Conservation (phyloP, 1,140 invertebrate genomes). For the Neodiprion fabricii region DNA sequence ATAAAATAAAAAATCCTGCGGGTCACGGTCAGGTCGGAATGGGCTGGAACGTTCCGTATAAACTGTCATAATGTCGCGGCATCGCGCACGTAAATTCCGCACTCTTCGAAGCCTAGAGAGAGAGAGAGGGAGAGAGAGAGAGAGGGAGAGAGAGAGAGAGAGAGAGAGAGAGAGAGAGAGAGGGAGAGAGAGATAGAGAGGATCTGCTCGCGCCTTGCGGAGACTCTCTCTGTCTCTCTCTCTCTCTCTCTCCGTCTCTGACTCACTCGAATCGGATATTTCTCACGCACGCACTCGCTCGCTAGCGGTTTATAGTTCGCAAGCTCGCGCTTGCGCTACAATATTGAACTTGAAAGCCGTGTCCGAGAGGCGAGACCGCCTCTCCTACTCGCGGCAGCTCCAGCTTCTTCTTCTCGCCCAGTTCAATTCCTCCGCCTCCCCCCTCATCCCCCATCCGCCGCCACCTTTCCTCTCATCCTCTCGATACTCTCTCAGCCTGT, state of each 20-base stretch:
- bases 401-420: slow-evolving; percentile 10
- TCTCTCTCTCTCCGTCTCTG: not conserved
- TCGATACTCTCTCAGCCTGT: too few species aligned
- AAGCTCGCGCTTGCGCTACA: slow-evolving; percentile 38
- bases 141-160: not conserved
- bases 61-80: too few species aligned
- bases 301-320: not conserved
- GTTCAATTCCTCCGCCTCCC: not conserved
- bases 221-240: not conserved
- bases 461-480: not conserved
- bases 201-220: too few species aligned
- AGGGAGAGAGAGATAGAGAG: not conserved
- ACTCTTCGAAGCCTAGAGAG: too few species aligned
- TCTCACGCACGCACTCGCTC: not conserved
- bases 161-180: not conserved
- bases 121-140: not conserved
- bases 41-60: too few species aligned
- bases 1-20: too few species aligned
- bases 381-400: too few species aligned
- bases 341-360: slow-evolving; percentile 36
- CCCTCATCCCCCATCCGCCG: not conserved
- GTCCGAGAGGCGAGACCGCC: slow-evolving; percentile 4
- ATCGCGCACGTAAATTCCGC: too few species aligned
- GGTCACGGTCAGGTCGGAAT: too few species aligned
- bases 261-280: not conserved